These are phyloP conservation scores for Polymixis lichenea DNA, from an alignment of 2,888 invertebrate genomes.

Conservation along the genomic window DNA sequence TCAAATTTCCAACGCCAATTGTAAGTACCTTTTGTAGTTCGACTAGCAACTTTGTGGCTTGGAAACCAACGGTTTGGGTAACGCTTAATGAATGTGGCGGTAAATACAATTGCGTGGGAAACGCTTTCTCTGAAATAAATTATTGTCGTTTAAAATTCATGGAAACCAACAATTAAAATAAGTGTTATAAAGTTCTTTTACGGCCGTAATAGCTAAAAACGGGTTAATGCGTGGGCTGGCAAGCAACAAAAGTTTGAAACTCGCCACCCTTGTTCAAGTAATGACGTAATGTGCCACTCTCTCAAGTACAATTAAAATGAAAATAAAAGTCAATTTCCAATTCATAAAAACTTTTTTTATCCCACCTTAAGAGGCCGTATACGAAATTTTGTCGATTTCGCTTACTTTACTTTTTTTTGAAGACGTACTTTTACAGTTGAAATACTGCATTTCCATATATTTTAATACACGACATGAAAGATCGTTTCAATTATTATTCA, in stretches of 20 bases:
- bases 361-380: no score
- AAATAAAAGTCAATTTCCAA: not conserved
- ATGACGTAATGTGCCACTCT: not conserved
- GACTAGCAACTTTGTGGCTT: slow-evolving; percentile 48
- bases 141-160: not conserved
- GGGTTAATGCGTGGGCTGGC: not conserved
- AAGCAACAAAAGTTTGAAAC: not conserved
- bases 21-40: slow-evolving; percentile 65
- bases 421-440: no score
- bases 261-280: not conserved
- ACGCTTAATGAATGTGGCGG: slow-evolving; percentile 16
- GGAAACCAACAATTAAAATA: slow-evolving; percentile 5
- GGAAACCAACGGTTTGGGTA: slow-evolving; percentile 25
- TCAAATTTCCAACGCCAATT: slow-evolving; percentile 77
- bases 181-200: not conserved
- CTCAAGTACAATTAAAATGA: not conserved
- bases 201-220: not conserved
- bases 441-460: no score
- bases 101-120: slow-evolving; percentile 11
- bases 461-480: no score
- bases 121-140: not conserved
- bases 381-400: no score
- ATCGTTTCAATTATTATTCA: no score
- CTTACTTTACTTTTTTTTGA: no score
- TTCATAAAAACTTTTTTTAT: not conserved